A percentile compares a stretch with the other conserved stretches of the same genome.
Evolutionary conservation across 1,140 invertebrate species (phyloP).

Genomic region (Chironomus tepperi): DNA sequence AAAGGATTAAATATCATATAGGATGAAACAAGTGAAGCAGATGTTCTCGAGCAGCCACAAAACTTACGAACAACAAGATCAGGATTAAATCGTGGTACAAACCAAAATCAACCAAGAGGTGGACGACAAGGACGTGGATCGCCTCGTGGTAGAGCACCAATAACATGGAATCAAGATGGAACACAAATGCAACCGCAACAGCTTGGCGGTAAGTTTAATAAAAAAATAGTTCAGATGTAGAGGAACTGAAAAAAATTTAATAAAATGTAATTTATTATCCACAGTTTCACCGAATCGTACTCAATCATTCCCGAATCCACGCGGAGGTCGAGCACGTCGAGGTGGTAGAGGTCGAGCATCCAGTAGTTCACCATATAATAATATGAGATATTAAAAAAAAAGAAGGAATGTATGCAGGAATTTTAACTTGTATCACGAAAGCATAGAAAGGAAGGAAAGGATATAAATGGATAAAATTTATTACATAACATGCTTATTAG

Average conservation of each 20-base stretch:
- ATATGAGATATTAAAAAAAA: slow-evolving; percentile 13
- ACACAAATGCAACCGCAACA: slow-evolving; percentile 27
- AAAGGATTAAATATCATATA: neutral
- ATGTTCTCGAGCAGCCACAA: neutral
- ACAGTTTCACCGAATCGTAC: neutral
- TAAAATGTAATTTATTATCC: slow-evolving; percentile 1
- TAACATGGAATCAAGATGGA: slow-evolving; percentile 37
- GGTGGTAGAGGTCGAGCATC: neutral
- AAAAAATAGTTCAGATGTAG: neutral
- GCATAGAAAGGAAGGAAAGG: neutral
- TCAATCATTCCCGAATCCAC: slow-evolving; percentile 26
- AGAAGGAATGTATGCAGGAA: neutral
- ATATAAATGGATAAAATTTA: too few species aligned
- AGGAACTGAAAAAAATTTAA: neutral
- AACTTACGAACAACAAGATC: slow-evolving; percentile 26
- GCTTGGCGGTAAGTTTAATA: slow-evolving; percentile 27
- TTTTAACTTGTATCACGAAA: too few species aligned
- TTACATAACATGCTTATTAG: too few species aligned
- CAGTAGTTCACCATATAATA: neutral
- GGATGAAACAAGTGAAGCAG: slow-evolving; percentile 20
- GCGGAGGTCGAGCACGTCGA: slow-evolving; percentile 30
- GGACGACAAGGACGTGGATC: slow-evolving; percentile 26
- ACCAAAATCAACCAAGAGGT: neutral
- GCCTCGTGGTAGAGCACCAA: slow-evolving; percentile 40
- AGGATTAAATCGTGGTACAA: slow-evolving; percentile 25